phyloP scores from a whole-genome alignment of 2,797 vertebrate genomes.

The Acridotheres tristis region DNA sequence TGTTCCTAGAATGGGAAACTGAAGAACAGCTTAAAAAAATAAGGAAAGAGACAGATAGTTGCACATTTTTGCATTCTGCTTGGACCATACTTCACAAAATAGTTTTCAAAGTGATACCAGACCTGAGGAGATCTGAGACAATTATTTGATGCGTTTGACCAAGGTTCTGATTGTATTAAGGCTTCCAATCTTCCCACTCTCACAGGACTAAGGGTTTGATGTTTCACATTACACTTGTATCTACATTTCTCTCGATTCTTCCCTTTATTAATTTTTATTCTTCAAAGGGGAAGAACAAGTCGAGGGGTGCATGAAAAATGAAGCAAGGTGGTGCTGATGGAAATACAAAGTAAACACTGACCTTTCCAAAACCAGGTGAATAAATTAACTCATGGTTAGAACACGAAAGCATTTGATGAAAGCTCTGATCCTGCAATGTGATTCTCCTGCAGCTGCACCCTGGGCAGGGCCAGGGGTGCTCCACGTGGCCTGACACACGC shows the following conservation, averaged over 20 bases:
- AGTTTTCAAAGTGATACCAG: slow-evolving; percentile 20
- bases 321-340: slow-evolving; percentile 35
- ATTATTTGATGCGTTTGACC: slow-evolving; percentile 15
- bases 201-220: neutral
- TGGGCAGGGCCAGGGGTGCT: slow-evolving; percentile 17
- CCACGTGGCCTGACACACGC: neutral
- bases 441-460: slow-evolving; percentile 50
- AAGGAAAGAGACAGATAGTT: slow-evolving; percentile 15
- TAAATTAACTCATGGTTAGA: slow-evolving; percentile 74
- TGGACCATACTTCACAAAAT: slow-evolving; percentile 55
- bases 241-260: slow-evolving; percentile 48
- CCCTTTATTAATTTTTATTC: slow-evolving; percentile 61
- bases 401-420: slow-evolving; percentile 53
- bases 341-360: slow-evolving; percentile 70
- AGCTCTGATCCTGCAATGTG: slow-evolving; percentile 36
- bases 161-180: slow-evolving; percentile 74
- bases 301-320: slow-evolving; percentile 15
- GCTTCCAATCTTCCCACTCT: slow-evolving; percentile 71
- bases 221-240: neutral
- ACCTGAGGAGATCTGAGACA: slow-evolving; percentile 15
- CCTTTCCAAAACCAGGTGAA: slow-evolving; percentile 66
- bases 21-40: slow-evolving; percentile 44
- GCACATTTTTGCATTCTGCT: slow-evolving; percentile 61
- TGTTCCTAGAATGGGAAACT: neutral
- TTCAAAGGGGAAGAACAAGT: slow-evolving; percentile 58